Base-by-base conservation (phyloP, 2,888 invertebrate species). In the Gastrophysa polygoni region DNA sequence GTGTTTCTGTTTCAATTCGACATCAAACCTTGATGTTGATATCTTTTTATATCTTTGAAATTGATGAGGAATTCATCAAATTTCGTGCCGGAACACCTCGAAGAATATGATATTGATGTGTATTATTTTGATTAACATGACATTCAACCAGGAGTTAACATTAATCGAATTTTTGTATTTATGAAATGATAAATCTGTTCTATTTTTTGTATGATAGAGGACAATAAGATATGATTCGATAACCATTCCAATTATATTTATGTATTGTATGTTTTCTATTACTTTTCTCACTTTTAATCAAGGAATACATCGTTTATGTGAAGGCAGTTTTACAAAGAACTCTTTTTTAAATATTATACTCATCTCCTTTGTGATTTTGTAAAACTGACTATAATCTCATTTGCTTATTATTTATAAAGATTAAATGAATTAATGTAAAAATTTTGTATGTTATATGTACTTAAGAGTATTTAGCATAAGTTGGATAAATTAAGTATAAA, bases 371-470 rank as follows among this genome's bases (percentile, higher is more conserved):
- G 17, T 54, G 54, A 54, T 43, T 54, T 54, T 54, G 20, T 54
- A 43, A 54, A 54, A 54, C 54, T 54, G 38, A 24, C 43, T 44
- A 21, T 43, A 17, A 21, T 43, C 16, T 54, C 54, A 54, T 21
- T 38, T 52, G 17, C n/a, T 6, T 29, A 17, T 10, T 54, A 54
- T 54, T 54, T 24, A 38, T 38, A 3, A 43, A 38, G 24, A 24
- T 43, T 43, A 38, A 43, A 54, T 43, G 28, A 54, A 54, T 43
- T 54, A 43, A 54, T 54, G 74, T 75, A 75, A 74, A 76, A 74
- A 76, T 73, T 75, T 78, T 76, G 74, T 75, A 77, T 77, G 76
- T 76, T 78, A 75, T 71, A 76, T 79, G 77, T 79, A 78, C 78
- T 78, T 77, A 74, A 76, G 75, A 69, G 56, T 71, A 72, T 73